A percentile compares a stretch with the other conserved stretches of the same genome.
phyloP scores from a whole-genome alignment of 2,888 invertebrate species.

The Rotaria sp. region DNA sequence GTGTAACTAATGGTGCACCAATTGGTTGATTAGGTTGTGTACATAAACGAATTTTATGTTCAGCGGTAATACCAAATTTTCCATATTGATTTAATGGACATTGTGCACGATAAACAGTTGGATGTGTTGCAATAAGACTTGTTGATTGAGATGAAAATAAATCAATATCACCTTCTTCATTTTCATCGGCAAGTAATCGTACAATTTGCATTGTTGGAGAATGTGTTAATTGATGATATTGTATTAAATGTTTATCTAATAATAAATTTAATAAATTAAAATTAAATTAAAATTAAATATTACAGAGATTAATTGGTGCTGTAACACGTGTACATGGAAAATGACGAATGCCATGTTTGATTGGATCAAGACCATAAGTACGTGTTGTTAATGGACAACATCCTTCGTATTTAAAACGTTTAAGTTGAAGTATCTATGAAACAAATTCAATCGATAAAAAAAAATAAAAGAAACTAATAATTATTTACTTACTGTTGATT shows the following conservation, averaged over 20 bases:
- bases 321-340: background rate
- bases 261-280: background rate
- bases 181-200: background rate
- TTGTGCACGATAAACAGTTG: background rate
- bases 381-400: constrained; percentile 10
- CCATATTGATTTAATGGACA: constrained; percentile 2
- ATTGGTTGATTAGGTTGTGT: background rate
- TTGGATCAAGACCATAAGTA: background rate
- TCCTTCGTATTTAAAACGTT: background rate
- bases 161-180: constrained; percentile 17
- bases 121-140: background rate
- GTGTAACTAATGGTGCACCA: background rate
- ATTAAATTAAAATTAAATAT: background rate
- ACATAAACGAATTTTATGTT: constrained; percentile 3
- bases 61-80: background rate
- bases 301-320: constrained; percentile 1
- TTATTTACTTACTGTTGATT: background rate
- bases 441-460: background rate
- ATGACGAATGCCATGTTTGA: background rate
- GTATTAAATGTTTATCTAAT: constrained; percentile 12
- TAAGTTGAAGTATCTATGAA: background rate
- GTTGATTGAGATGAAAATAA: background rate
- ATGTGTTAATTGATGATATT: constrained; percentile 15
- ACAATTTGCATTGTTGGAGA: background rate
- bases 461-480: background rate